A percentile compares a stretch with the other conserved stretches of the same genome.
Conservation (phyloP, 1,140 invertebrate species). For the Hestina assimilis region DNA sequence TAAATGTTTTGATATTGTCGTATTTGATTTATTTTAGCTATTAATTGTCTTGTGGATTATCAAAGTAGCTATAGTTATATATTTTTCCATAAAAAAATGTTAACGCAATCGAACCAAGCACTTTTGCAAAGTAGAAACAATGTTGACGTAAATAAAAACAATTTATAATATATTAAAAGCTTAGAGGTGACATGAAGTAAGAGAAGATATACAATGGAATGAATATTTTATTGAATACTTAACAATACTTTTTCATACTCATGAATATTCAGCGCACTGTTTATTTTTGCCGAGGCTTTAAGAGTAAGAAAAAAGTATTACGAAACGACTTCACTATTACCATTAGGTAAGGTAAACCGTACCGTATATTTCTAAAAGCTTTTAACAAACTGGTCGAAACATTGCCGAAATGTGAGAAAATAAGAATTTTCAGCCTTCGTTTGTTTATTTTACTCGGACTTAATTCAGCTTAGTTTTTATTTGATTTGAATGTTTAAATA, state of each 20-base stretch:
- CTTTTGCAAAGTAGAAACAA: no score
- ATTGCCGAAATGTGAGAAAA: slow-evolving; percentile 19
- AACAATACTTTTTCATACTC: slow-evolving; percentile 13
- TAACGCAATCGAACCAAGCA: no score
- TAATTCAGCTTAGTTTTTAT: no score
- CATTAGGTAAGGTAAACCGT: slow-evolving; percentile 34
- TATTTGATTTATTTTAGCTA: no score
- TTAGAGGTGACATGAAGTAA: background rate
- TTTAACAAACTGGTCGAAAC: slow-evolving; percentile 32
- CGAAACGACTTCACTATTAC: slow-evolving; percentile 36
- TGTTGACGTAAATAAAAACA: no score
- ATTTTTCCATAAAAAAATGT: no score
- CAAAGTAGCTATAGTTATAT: no score
- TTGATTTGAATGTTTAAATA: background rate
- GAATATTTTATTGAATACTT: slow-evolving; percentile 21
- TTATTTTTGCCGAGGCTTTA: slow-evolving; percentile 22
- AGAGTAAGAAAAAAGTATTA: slow-evolving; percentile 23
- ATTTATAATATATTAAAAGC: no score
- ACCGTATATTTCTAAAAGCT: slow-evolving; percentile 44
- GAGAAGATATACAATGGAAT: slow-evolving; percentile 1
- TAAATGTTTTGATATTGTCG: no score
- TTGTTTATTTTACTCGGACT: background rate
- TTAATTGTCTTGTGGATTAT: no score
- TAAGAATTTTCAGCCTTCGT: slow-evolving; percentile 15
- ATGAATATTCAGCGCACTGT: slow-evolving; percentile 19